Percentiles rank a stretch among this genome's conserved stretches.
Conservation (phyloP, 2,888 invertebrate genomes). For the Andrena hattorfiana region DNA sequence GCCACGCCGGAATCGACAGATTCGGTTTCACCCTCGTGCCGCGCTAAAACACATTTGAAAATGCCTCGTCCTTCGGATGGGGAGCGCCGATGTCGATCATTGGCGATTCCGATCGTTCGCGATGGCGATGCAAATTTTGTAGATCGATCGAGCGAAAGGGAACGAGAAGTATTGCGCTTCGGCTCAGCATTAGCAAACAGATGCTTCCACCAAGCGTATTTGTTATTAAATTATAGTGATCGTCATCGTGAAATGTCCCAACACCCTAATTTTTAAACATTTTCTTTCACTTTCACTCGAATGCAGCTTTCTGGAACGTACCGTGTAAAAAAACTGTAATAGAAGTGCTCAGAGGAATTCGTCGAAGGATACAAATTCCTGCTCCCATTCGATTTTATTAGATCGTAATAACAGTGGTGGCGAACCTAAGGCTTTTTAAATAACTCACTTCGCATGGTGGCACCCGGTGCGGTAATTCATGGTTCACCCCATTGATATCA, state of each 20-base stretch:
- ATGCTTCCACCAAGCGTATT: background rate
- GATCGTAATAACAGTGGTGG: too few relatives aligned
- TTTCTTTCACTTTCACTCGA: too few relatives aligned
- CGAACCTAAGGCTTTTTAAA: too few relatives aligned
- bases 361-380: too few relatives aligned
- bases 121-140: background rate
- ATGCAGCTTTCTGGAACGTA: too few relatives aligned
- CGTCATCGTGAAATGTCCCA: background rate
- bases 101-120: background rate
- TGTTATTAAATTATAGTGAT: constrained; percentile 5
- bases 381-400: too few relatives aligned
- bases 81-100: constrained; percentile 37
- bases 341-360: too few relatives aligned
- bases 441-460: too few relatives aligned
- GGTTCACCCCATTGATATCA: too few relatives aligned
- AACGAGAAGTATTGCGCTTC: background rate
- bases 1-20: constrained; percentile 17
- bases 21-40: background rate
- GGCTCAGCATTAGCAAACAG: background rate
- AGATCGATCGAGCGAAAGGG: background rate
- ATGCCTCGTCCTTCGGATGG: constrained; percentile 25
- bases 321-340: too few relatives aligned
- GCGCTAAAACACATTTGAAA: background rate
- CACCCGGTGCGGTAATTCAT: too few relatives aligned
- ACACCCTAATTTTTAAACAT: too few relatives aligned